These are phyloP conservation scores for Lophotriccus pileatus DNA, from an alignment of 2,797 vertebrate species.

Conservation along the genomic window DNA sequence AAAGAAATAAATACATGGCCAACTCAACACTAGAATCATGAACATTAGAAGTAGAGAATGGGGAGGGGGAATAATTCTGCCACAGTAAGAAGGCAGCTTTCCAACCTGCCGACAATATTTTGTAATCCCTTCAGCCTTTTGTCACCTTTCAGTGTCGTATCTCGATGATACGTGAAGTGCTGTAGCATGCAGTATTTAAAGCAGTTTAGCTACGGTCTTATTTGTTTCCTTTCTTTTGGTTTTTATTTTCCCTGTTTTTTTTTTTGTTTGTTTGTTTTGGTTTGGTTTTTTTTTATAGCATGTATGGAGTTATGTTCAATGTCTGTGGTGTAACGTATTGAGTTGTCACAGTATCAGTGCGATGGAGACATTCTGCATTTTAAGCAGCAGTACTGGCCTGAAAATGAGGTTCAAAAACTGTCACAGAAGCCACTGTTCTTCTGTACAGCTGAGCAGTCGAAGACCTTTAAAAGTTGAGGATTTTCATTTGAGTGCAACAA, in stretches of 20 bases:
- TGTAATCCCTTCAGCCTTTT: constrained; percentile 73
- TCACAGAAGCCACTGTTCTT: constrained; percentile 39
- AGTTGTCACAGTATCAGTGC: constrained; percentile 20
- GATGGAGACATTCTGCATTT: constrained; percentile 68
- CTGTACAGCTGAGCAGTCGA: constrained; percentile 20
- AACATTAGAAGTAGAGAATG: constrained; percentile 75
- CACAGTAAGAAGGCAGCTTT: constrained; percentile 59
- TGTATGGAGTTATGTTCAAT: constrained; percentile 69
- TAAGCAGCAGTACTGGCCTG: constrained; percentile 59
- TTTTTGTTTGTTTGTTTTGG: not conserved
- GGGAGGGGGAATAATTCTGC: constrained; percentile 65
- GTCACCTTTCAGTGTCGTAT: constrained; percentile 72
- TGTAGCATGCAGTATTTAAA: constrained; percentile 91
- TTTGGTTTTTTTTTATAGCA: constrained; percentile 71
- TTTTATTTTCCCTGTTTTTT: not conserved
- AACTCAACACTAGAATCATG: constrained; percentile 77
- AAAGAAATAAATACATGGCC: constrained; percentile 56
- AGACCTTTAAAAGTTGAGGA: not conserved
- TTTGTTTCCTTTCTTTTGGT: not conserved
- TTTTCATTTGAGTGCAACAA: constrained; percentile 22
- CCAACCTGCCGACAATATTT: constrained; percentile 66
- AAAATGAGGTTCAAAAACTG: not conserved
- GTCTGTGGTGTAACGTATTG: constrained; percentile 67
- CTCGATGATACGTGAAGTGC: constrained; percentile 74
- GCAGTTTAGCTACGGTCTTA: constrained; percentile 75